A percentile compares a stretch with the other conserved stretches of the same genome.
Evolutionary conservation across 2,113 vertebrate genomes (phyloP).

Genomic region (Cathartes aura): DNA sequence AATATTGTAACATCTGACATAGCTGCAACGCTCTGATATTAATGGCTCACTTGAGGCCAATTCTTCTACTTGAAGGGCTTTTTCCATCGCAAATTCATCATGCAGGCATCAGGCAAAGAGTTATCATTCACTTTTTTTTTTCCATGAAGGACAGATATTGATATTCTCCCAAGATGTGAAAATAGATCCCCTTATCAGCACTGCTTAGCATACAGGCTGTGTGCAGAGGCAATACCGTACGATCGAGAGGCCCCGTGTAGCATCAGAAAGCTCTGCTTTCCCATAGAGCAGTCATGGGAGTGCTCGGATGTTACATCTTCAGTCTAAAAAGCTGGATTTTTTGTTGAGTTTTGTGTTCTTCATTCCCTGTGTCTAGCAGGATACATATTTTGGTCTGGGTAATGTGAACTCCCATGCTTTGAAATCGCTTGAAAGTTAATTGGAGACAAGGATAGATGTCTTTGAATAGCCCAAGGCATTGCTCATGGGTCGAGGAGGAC

Average conservation of each 20-base stretch:
- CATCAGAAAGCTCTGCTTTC: not conserved
- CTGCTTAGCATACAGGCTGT: not conserved
- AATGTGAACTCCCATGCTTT: not conserved
- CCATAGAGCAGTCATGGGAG: not conserved
- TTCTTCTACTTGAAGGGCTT: slow-evolving; percentile 25
- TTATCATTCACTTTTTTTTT: slow-evolving; percentile 9
- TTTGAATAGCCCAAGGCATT: not conserved
- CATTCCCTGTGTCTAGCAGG: not conserved
- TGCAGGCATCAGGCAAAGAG: not conserved
- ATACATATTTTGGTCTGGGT: fast-evolving
- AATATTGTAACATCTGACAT: slow-evolving; percentile 21
- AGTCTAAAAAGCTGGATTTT: not conserved
- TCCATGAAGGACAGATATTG: slow-evolving; percentile 8
- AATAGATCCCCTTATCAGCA: not conserved
- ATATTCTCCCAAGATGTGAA: not conserved
- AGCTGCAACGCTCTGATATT: slow-evolving; percentile 1
- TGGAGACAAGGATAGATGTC: not conserved
- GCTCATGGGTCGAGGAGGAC: not conserved
- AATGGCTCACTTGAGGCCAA: slow-evolving; percentile 55
- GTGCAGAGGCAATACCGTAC: not conserved
- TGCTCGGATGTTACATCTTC: fast-evolving
- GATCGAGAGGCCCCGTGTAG: fast-evolving
- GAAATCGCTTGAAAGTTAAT: fast-evolving
- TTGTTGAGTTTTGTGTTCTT: not conserved
- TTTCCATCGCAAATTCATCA: slow-evolving; percentile 16